These are phyloP conservation scores for Carlito syrichta DNA, from an alignment of 2,113 vertebrate genomes.

Conservation along the genomic window DNA sequence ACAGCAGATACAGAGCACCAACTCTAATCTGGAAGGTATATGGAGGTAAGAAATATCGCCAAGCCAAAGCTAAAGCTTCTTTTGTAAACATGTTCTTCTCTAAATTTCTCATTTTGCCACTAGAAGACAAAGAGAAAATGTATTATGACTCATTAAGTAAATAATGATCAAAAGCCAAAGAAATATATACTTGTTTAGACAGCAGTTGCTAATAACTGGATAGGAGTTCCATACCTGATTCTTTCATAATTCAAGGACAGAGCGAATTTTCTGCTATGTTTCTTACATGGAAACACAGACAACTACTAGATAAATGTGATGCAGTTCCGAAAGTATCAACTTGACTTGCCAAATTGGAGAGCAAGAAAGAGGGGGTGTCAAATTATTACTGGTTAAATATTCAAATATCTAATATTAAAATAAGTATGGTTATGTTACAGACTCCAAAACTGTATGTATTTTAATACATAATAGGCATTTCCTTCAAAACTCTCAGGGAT, in stretches of 20 bases:
- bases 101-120: constrained; percentile 83
- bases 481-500: background rate
- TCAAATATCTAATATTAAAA: constrained; percentile 2
- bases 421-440: background rate
- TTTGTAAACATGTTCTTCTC: constrained; percentile 87
- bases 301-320: background rate
- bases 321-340: background rate
- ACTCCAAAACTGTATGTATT: background rate
- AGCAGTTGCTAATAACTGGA: background rate
- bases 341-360: background rate
- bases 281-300: background rate
- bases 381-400: background rate
- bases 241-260: background rate
- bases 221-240: background rate
- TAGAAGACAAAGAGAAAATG: constrained; percentile 74
- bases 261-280: background rate
- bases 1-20: constrained; percentile 93
- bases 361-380: background rate
- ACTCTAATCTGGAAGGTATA: constrained; percentile 95
- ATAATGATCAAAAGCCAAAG: background rate
- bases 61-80: constrained; percentile 84
- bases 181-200: background rate
- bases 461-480: background rate
- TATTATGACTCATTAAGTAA: background rate
- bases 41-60: constrained; percentile 88